Conservation (phyloP, 1,140 invertebrate species). For the Brachionus manjavacas region DNA sequence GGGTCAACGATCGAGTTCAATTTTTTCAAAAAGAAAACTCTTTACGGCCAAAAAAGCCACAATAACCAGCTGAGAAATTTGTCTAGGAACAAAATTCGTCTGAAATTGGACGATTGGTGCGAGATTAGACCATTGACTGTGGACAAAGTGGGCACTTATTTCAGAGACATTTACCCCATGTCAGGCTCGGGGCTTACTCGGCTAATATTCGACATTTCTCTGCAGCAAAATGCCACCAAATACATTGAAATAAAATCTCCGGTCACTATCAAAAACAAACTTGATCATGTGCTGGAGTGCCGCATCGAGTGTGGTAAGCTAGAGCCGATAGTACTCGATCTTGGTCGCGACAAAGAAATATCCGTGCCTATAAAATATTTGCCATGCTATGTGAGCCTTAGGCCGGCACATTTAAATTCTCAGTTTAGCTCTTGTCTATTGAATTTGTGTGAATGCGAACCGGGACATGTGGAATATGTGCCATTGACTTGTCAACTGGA, state of each 20-base stretch:
- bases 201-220: constrained; percentile 16
- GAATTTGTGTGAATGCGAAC: not conserved
- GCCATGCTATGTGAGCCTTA: not conserved
- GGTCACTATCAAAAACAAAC: not conserved
- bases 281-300: not conserved
- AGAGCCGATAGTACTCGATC: not conserved
- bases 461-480: constrained; percentile 23
- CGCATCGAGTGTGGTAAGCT: not conserved
- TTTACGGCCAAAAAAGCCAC: not conserved
- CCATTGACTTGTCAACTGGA: not conserved
- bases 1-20: not conserved
- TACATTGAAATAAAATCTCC: constrained; percentile 32
- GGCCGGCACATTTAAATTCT: not conserved
- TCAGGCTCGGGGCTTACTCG: constrained; percentile 10
- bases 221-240: constrained; percentile 27
- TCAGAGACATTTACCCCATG: constrained; percentile 66
- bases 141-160: constrained; percentile 88
- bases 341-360: not conserved
- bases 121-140: constrained; percentile 80
- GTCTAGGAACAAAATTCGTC: constrained; percentile 65
- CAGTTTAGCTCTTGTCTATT: not conserved
- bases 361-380: constrained; percentile 20
- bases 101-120: constrained; percentile 83
- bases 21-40: not conserved
- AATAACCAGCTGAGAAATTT: constrained; percentile 22